A percentile compares a stretch with the other conserved stretches of the same genome.
Conservation (phyloP, 2,797 vertebrate genomes). For the Nyctibius grandis region DNA sequence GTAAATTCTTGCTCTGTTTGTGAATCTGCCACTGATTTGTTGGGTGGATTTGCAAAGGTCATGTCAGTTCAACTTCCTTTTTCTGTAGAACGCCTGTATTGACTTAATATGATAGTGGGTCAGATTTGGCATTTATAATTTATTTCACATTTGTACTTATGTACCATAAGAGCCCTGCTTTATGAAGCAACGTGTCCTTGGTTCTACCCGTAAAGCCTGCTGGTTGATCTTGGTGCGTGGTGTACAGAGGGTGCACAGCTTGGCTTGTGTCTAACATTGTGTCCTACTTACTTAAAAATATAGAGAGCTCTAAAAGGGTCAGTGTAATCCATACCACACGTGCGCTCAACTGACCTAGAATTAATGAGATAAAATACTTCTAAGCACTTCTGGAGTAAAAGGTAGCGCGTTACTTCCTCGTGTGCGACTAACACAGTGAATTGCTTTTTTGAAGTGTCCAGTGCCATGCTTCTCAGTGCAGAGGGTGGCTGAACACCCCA, state of each 20-base stretch:
- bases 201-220: background rate
- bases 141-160: background rate
- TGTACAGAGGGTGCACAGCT: background rate
- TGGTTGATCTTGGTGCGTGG: background rate
- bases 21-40: background rate
- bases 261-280: background rate
- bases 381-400: background rate
- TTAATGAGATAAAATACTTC: background rate
- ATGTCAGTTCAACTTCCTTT: background rate
- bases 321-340: conserved; percentile 4
- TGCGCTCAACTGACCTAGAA: background rate
- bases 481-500: accelerated
- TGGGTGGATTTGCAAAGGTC: background rate
- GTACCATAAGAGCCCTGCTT: background rate
- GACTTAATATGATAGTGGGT: background rate
- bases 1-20: background rate
- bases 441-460: background rate
- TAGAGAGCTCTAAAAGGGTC: conserved; percentile 2
- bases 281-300: conserved; percentile 19
- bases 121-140: background rate
- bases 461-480: accelerated
- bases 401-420: accelerated
- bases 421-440: background rate
- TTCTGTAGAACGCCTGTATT: background rate
- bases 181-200: background rate